These are phyloP conservation scores for Coptodon bakossiorum DNA, from an alignment of 2,113 vertebrate genomes.

Conservation along the genomic window DNA sequence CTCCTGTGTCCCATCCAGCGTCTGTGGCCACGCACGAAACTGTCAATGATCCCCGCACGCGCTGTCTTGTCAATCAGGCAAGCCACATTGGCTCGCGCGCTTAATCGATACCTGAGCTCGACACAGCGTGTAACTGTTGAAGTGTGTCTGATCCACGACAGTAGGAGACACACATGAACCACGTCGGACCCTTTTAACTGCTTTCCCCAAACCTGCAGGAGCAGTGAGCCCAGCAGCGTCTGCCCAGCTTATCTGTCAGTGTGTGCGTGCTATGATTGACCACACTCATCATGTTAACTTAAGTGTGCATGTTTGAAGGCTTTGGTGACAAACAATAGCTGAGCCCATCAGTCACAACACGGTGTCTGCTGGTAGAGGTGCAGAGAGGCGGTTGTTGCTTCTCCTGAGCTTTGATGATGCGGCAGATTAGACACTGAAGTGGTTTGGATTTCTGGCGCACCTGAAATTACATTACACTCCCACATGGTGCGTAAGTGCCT, in stretches of 20 bases:
- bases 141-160: background rate
- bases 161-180: background rate
- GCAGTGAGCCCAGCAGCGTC: background rate
- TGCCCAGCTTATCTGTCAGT: background rate
- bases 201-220: background rate
- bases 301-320: background rate
- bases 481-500: background rate
- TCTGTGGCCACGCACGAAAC: background rate
- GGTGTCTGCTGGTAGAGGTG: background rate
- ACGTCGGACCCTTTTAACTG: background rate
- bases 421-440: slow-evolving; percentile 11
- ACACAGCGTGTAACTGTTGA: background rate
- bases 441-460: slow-evolving; percentile 18
- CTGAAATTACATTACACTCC: background rate
- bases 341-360: background rate
- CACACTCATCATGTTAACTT: background rate
- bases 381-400: background rate
- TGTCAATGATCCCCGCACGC: background rate
- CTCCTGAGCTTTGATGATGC: background rate
- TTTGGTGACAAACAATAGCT: background rate
- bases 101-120: background rate
- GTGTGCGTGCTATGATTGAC: rapidly evolving
- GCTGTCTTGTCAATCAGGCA: background rate
- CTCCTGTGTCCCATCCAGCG: background rate
- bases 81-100: background rate